These are phyloP conservation scores for Poecilobothrus nobilitatus DNA, from an alignment of 2,888 invertebrate genomes.

Conservation along the genomic window DNA sequence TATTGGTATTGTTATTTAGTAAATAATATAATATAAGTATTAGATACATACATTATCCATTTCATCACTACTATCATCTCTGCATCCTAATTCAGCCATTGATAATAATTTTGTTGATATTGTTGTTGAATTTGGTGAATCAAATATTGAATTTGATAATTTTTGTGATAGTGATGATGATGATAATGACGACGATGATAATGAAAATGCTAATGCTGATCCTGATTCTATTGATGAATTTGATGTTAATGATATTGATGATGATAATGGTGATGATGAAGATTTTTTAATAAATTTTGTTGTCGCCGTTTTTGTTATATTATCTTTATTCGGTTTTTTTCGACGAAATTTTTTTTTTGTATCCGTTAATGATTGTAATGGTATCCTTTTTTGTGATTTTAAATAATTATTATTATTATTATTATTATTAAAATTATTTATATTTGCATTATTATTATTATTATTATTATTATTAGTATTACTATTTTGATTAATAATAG, in stretches of 20 bases:
- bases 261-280: neutral
- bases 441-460: neutral
- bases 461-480: neutral
- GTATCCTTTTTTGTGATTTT: neutral
- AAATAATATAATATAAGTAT: too few relatives aligned
- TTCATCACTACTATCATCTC: neutral
- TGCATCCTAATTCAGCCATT: neutral
- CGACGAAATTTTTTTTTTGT: neutral
- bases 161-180: neutral
- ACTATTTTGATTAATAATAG: too few relatives aligned
- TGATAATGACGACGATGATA: neutral
- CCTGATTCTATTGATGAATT: too few relatives aligned
- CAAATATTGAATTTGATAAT: neutral
- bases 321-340: neutral
- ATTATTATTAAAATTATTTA: neutral
- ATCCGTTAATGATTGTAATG: neutral
- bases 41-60: neutral
- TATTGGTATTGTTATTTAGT: too few relatives aligned
- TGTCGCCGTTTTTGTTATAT: neutral
- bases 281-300: neutral
- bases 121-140: slow-evolving; percentile 4
- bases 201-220: too few relatives aligned
- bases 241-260: too few relatives aligned
- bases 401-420: neutral
- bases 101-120: slow-evolving; percentile 6